Evolutionary conservation across 2,888 invertebrate species (phyloP), one percentile per base, ranked within the genome.

Genomic region (Cynaeus angustus): DNA sequence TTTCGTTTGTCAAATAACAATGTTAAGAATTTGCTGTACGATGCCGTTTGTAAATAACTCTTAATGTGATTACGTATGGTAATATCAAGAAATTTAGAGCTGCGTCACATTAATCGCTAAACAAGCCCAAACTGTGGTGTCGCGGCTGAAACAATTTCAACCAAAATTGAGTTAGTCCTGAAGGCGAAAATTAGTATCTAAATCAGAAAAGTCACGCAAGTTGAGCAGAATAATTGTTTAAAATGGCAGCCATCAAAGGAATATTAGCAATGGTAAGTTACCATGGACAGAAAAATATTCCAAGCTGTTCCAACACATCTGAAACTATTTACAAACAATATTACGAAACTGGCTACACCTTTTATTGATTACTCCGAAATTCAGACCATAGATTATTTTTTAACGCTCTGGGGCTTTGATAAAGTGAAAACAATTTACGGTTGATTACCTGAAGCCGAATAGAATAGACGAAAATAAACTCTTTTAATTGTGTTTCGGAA

Each of bases 1-100:
- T 58, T 43, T 58, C 37, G 6, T 12, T 58, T 43, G 14, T 43
- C 21, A 58, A 26, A 1, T 38, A 41, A 56, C 28, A 37, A 12
- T 13, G 48, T 66, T 58, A 59, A 59, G 59, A 59, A 59, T 59
- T 30, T 12, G 7, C 41, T 41, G n/a, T 37, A 37, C 56, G n/a
- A n/a, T n/a, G 1, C 7, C 12, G 3, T 13, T 8, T 46, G 12
- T n/a, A 41, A 56, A 41, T 56, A 10, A 56, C 28, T 56, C 43
- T 46, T 59, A 46, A 59, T 28, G 45, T 30, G 46, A 43, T 59
- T 59, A 59, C 30, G 13, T 13, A 59, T 59, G 59, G 13, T 59
- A 46, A 59, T 46, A 30, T 45, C 59, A 28, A 59, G 45, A 21
- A 45, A 58, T 38, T 38, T 21, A 41, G 26, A 41, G 10, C 41